These are phyloP conservation scores for Ctenopoma kingsleyae DNA, from an alignment of 2,797 vertebrate species.

Conservation along the genomic window DNA sequence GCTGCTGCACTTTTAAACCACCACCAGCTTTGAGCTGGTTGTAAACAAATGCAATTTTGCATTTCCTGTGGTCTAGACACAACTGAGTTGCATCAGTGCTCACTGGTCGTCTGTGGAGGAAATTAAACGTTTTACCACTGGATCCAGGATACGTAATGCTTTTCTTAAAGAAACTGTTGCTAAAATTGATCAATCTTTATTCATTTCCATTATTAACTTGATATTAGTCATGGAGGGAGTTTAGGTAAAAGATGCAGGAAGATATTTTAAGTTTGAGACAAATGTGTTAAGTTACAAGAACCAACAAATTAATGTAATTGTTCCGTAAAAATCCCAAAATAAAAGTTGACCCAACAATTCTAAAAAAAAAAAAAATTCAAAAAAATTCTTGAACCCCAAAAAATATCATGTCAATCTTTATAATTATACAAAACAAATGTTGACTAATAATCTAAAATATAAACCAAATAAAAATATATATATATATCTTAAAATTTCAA, in stretches of 20 bases:
- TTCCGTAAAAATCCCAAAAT: no score
- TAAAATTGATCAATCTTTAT: not conserved
- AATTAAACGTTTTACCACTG: not conserved
- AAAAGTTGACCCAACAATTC: no score
- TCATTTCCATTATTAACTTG: not conserved
- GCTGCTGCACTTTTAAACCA: constrained; percentile 64
- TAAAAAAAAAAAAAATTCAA: no score
- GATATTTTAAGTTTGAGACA: not conserved
- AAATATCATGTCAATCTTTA: no score
- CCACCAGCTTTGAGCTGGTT: constrained; percentile 66
- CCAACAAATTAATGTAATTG: no score
- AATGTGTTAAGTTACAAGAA: no score
- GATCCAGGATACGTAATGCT: no score
- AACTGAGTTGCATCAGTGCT: constrained; percentile 47
- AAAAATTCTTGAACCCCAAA: no score
- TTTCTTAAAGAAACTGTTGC: not conserved
- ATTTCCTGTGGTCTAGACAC: constrained; percentile 87
- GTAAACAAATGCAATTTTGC: constrained; percentile 83
- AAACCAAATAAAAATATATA: no score
- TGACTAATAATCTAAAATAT: no score
- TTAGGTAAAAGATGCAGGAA: not conserved
- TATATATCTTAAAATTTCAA: no score
- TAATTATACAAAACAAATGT: no score
- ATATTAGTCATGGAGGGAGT: not conserved
- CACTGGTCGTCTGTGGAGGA: not conserved